Conservation (phyloP, 2,797 vertebrate species). For the Naso thynnoides region DNA sequence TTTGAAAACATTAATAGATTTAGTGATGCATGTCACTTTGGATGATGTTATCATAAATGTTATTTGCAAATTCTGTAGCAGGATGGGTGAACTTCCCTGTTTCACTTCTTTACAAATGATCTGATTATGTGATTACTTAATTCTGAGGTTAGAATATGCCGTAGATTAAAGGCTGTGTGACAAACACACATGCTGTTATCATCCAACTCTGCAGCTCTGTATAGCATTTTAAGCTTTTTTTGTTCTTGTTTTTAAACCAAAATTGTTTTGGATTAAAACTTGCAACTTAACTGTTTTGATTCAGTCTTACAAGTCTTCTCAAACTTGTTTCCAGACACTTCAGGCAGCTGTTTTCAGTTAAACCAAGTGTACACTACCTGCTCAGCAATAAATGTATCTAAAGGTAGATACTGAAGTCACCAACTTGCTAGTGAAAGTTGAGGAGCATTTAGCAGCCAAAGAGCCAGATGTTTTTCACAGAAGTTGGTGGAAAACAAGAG, state of each 20-base stretch:
- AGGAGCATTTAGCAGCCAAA: neutral
- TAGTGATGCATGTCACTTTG: neutral
- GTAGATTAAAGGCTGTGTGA: neutral
- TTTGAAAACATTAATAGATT: conserved; percentile 15
- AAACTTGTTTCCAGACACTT: neutral
- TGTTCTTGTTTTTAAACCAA: no score
- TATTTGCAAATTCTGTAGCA: conserved; percentile 34
- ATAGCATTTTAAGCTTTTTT: no score
- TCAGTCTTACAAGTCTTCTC: neutral
- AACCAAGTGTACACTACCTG: neutral
- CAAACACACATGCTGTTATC: neutral
- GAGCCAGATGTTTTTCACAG: neutral
- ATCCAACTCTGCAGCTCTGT: neutral
- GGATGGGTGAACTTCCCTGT: conserved; percentile 4
- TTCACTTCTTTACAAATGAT: conserved; percentile 17
- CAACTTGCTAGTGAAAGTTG: neutral
- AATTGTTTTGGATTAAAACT: neutral
- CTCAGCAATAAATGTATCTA: neutral
- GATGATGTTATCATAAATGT: conserved; percentile 13
- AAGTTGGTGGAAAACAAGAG: neutral
- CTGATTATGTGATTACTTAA: neutral
- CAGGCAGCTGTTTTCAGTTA: neutral
- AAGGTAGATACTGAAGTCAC: neutral
- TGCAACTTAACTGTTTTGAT: neutral
- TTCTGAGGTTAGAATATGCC: neutral